Base-by-base conservation (phyloP, 2,797 vertebrate genomes). In the Pseudotriccus pelzelni region DNA sequence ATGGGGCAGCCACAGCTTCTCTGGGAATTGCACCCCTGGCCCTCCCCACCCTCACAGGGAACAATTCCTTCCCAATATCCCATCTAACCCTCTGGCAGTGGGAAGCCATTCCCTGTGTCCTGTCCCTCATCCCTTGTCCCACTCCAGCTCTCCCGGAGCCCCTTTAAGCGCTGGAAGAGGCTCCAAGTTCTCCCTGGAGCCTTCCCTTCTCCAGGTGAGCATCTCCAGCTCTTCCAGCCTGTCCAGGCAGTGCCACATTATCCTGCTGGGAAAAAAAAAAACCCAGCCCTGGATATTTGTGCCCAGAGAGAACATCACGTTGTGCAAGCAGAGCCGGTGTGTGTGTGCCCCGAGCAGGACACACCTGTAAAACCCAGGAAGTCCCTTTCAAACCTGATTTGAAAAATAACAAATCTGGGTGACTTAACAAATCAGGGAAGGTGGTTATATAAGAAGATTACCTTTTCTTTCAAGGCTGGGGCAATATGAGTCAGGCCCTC, bases 41-140 rank as follows among this genome's bases (percentile, higher is more conserved):
- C 22, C 1, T 59, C 52, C 4, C 0, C 52, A 53, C 1, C 18
- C 12, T 72, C 30, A 1, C 22, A 13, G 17, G 2, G 16, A 53
- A 24, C 23, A 18, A 28, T 15, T 53, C 13, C 6, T 50, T 56
- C 41, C 56, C n/a, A 50, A 21, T 6, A 63, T 44, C 36, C 41
- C 43, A 19, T 4, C 43, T 13, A 7, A 1, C 8, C 17, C 25
- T 41, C 18, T 68, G 30, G 3, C 36, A 55, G 15, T 88, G 22
- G 6, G 32, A 68, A 56, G 3, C 27, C 43, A n/a, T 44, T 76
- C 28, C 28, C 14, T 30, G 3, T 7, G 27, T 44, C 7, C 6
- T 63, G 12, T 5, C 28, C 2, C 43, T 69, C 72, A 2, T 15
- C 24, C 64, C 1, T 12, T 63, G 1, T 70, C 43, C 10, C 20